phyloP scores from a whole-genome alignment of 2,797 vertebrate genomes.

The Xenentodon cancila region DNA sequence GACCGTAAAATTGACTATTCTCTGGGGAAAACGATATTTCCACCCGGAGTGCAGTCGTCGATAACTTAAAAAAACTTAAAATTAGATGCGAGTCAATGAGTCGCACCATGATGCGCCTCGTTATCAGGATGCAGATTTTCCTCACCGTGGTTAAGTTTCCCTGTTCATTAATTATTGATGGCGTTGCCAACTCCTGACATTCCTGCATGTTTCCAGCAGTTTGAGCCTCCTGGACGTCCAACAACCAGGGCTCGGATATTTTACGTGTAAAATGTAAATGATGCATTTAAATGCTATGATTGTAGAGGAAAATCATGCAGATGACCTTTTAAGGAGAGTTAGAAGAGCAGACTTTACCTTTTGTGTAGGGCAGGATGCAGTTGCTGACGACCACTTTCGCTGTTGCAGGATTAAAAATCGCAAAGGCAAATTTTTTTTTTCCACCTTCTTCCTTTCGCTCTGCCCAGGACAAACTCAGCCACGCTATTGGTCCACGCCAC shows the following conservation, averaged over 20 bases:
- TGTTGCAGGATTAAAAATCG: conserved; percentile 82
- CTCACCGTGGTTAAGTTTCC: conserved; percentile 25
- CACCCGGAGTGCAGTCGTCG: not conserved
- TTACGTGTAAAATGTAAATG: not conserved
- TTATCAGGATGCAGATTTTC: conserved; percentile 22
- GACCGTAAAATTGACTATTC: conserved; percentile 42
- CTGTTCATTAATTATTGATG: conserved; percentile 66
- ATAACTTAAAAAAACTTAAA: conserved; percentile 37
- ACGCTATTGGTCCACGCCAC: conserved; percentile 84
- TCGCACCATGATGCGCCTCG: conserved; percentile 23
- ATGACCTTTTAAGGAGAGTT: not conserved
- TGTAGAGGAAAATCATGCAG: not conserved
- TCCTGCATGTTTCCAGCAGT: conserved; percentile 38
- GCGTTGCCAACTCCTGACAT: not conserved
- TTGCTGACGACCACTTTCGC: conserved; percentile 65
- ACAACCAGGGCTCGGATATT: not conserved
- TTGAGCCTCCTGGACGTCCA: conserved; percentile 22
- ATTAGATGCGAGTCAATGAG: conserved; percentile 47
- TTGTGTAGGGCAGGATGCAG: conserved; percentile 49
- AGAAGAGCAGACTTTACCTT: conserved; percentile 69
- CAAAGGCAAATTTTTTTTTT: conserved; percentile 71
- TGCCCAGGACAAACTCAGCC: conserved; percentile 72
- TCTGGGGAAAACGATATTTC: not conserved
- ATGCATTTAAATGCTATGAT: not conserved
- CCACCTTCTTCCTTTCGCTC: conserved; percentile 64